Evolutionary conservation across 92 coral and sea anemone genomes (phyloP), one percentile per base, ranked within the genome.

Genomic region (Phymanthus crucifer): DNA sequence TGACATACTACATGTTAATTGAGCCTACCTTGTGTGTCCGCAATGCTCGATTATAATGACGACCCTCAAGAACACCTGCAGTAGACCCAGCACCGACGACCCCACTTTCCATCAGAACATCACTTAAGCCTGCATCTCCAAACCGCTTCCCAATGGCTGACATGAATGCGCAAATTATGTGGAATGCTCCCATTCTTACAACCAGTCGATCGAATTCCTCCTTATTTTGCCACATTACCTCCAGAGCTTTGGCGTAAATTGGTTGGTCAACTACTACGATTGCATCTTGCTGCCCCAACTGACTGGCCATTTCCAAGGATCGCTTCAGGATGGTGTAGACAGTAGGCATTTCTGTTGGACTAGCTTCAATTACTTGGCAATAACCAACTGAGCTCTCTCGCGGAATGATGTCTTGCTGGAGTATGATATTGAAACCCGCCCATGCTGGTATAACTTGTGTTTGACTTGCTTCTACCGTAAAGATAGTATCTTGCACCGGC

Each of bases 271-370:
- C 45, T 11, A 88, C 76, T 32, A 66, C 82, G 40, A 75, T 64
- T 27, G 35, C 79, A 81, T 65, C 71, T 64, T 74, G 66, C 86
- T 58, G 75, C 32, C 91, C 89, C 32, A 90, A 78, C 69, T 84
- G 94, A 47, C 76, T 56, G 40, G 83, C 94, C 87, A 84, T 90
- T 82, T 74, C 84, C 36, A 77, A 73, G 66, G 91, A 90, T 81
- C 85, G 65, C 66, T 83, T 78, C 27, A 90, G 84, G 37, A 90
- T 57, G 26, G 89, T 87, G 67, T 87, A 90, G 26, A 87, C 89
- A 52, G 94, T 87, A 46, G 91, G 85, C 56, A 87, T 78, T 83
- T 91, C 91, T 35, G 91, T 91, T 45, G 92, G 94, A 73, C 87
- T 87, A 45, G 86, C 94, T 40, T 90, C 87, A 29, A 91, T 87